Evolutionary conservation across 37 sponge, comb jelly and placozoan genomes (phyloP).

Genomic region (Bolinopsis microptera): DNA sequence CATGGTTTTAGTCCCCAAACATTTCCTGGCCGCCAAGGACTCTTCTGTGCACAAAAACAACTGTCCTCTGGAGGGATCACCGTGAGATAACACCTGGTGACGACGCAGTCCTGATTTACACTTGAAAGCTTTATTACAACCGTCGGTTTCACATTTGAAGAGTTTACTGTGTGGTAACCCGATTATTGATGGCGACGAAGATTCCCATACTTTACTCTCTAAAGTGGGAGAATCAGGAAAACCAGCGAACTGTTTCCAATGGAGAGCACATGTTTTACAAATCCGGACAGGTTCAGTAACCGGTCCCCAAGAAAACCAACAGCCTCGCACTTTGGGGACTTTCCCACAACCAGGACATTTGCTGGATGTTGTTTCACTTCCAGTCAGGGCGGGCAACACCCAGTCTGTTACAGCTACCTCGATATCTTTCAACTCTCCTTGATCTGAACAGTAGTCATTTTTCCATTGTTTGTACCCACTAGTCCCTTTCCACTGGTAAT

Average conservation of each 20-base stretch:
- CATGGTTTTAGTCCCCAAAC: background rate
- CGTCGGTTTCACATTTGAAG: background rate
- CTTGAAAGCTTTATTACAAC: background rate
- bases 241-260: constrained; percentile 44
- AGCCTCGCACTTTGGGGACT: background rate
- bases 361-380: background rate
- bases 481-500: constrained; percentile 39
- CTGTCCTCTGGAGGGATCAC: background rate
- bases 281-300: background rate
- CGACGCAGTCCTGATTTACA: background rate
- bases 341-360: constrained; percentile 39
- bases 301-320: background rate
- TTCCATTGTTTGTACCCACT: constrained; percentile 14
- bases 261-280: background rate
- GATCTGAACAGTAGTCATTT: background rate
- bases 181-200: background rate
- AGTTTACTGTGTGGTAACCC: background rate
- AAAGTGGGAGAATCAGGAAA: background rate
- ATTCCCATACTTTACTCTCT: background rate
- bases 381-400: background rate
- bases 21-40: background rate
- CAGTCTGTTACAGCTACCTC: background rate
- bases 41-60: background rate
- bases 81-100: background rate
- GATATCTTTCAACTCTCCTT: constrained; percentile 29